Evolutionary conservation across 35 echinoderm and acorn worm genomes (phyloP), one percentile per base, ranked within the genome.

Genomic region (Acanthaster planci): DNA sequence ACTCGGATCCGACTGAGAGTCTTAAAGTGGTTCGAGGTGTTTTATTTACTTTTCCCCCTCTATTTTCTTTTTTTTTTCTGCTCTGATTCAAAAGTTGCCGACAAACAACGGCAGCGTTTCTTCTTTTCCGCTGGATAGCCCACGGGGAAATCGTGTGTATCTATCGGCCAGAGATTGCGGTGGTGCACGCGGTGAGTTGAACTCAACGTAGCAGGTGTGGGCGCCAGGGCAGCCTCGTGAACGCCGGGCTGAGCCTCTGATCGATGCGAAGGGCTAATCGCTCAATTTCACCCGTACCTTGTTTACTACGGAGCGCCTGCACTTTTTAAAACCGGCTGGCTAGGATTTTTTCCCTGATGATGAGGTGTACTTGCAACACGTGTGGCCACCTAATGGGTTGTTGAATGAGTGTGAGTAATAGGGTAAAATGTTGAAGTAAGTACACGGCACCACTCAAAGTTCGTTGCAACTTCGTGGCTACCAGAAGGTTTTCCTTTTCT

Each of bases 251-350:
- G n/a, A n/a, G n/a, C n/a, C n/a, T n/a, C n/a, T n/a, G n/a, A n/a
- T n/a, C n/a, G n/a, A n/a, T n/a, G n/a, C n/a, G n/a, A n/a, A n/a
- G n/a, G 64, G 64, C 64, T 72, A 72, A 72, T 72, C 64, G 64
- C 64, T 72, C 64, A 72, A 72, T 72, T 72, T 72, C 64, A 72
- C 64, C 64, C 64, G 64, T 72, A 26, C 23, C 64, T 72, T 72
- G 64, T 72, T 72, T 72, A 72, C 64, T 26, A 26, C 64, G 64
- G 64, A 16, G 19, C 19, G 57, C 34, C 23, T 72, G 64, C 64
- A 72, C 64, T 72, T 72, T 72, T 26, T 47, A 6, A 47, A 4
- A 47, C 42, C 42, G 42, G 42, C 4, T 47, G 18, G 19, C 34
- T 72, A 36, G 64, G 18, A 34, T 60, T 72, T 47, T 47, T 47